phyloP scores from a whole-genome alignment of 2,113 vertebrate species.

The Clupea harengus region DNA sequence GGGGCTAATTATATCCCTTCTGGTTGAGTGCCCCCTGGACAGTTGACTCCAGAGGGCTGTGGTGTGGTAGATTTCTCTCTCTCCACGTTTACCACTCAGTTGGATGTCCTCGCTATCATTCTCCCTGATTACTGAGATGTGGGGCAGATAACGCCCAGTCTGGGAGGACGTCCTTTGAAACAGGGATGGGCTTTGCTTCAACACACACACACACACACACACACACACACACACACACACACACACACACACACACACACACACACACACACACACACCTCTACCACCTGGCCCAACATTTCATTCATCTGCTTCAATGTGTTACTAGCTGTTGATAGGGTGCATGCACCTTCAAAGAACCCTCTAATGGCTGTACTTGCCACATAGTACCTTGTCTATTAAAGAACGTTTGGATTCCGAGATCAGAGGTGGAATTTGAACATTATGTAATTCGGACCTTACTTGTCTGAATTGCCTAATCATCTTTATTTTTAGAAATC shows the following conservation, averaged over 20 bases:
- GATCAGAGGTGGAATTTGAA: neutral
- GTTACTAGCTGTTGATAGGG: neutral
- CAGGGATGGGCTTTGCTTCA: neutral
- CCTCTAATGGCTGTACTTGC: neutral
- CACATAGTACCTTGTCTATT: neutral
- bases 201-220: too few relatives aligned
- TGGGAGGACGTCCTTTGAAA: neutral
- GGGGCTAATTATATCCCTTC: slow-evolving; percentile 2
- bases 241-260: too few relatives aligned
- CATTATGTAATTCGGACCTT: neutral
- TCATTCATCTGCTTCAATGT: neutral
- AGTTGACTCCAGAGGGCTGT: neutral
- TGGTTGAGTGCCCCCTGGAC: neutral
- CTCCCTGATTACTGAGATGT: neutral
- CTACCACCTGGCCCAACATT: neutral
- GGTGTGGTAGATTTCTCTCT: neutral
- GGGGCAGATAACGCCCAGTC: neutral
- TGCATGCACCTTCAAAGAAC: too few relatives aligned
- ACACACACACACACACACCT: neutral
- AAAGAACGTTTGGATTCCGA: neutral
- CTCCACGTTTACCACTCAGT: neutral
- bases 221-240: too few relatives aligned
- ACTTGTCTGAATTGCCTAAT: neutral
- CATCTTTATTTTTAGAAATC: too few relatives aligned
- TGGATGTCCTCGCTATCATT: neutral